Base-by-base conservation (phyloP, 2,888 invertebrate genomes). In the Pollenia labialis region DNA sequence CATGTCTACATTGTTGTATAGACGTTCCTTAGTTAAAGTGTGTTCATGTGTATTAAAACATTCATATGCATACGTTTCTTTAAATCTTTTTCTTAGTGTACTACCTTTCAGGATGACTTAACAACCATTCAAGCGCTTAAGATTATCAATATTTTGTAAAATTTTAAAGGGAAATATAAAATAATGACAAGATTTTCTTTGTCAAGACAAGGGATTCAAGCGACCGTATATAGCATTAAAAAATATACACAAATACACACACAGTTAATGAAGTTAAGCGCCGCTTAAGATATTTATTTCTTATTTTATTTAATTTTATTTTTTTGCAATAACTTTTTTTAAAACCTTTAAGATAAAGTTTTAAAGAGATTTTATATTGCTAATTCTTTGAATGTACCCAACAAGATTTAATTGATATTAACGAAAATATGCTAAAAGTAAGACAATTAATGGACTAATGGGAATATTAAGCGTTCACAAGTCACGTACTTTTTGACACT, bases 51-150 rank as follows among this genome's bases (percentile, higher is more conserved):
- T 16, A 62, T 32, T 42, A 50, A 42, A 52, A 12, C 46, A 76
- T 66, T 77, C 40, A 12, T 11, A 48, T 68, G 42, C 58, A 44
- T 50, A 52, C 18, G 48, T 40, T 75, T 48, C 23, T 10, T 18
- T 40, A 69, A n/a, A 50, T 32, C 8, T 48, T 62, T 60, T 12
- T 18, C 52, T 64, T 18, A 40, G 40, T 58, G 40, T 89, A 6
- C 32, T 32, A 89, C 89, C 89, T 90, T 91, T 91, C 89, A 90
- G 90, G 89, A 90, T 91, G 90, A 90, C 89, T 90, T 90, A 91
- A 90, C 91, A 90, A 89, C 87, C 91, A 91, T 88, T 91, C 89
- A 90, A 91, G 90, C 91, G 89, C 89, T 90, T 89, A 89, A 90
- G 91, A 91, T 91, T 91, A 91, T 91, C 91, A 91, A 90, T 90